These are phyloP conservation scores for Sebastes hopkinsi DNA, from an alignment of 2,797 vertebrate species.

Conservation along the genomic window DNA sequence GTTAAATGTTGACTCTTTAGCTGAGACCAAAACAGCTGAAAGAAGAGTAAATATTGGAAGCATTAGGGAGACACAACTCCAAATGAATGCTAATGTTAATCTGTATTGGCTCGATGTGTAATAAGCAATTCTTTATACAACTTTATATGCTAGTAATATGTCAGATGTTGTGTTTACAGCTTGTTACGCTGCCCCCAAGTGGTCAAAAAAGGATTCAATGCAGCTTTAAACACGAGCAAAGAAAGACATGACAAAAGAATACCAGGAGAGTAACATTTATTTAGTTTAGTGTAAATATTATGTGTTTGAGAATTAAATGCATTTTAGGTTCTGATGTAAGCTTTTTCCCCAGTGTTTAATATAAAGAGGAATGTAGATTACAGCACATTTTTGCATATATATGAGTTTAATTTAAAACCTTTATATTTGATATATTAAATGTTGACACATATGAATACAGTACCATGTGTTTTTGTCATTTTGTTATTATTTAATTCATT, in stretches of 20 bases:
- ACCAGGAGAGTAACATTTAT: not conserved
- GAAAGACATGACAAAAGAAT: not conserved
- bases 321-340: not conserved
- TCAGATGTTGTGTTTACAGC: not conserved
- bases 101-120: not conserved
- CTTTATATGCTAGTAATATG: not conserved
- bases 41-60: not conserved
- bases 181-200: not conserved
- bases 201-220: not conserved
- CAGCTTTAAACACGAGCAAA: not conserved
- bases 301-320: not conserved
- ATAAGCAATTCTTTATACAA: not conserved
- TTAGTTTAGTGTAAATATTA: not conserved
- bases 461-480: not conserved
- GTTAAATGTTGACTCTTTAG: not conserved
- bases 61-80: not conserved
- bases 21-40: not conserved
- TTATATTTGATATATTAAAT: not conserved
- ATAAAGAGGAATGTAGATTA: not conserved
- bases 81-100: not conserved
- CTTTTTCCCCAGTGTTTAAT: not conserved
- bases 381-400: not conserved
- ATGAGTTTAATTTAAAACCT: not conserved
- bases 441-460: not conserved
- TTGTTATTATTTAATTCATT: not conserved